Conservation (phyloP, 2,113 vertebrate genomes). For the Gadus chalcogrammus region DNA sequence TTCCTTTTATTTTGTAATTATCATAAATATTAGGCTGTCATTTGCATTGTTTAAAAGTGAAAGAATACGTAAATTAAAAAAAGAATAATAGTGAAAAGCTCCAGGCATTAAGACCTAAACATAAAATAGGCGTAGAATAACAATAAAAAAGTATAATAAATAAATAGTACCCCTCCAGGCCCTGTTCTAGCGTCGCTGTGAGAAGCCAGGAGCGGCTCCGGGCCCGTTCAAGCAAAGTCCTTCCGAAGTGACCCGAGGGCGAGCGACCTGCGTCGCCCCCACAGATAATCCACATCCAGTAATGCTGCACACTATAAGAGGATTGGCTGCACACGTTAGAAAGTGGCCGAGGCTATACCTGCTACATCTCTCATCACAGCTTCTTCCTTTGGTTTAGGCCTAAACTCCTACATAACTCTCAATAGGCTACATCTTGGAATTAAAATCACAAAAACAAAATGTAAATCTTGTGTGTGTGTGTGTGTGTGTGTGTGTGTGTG, state of each 20-base stretch:
- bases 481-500: too few relatives aligned
- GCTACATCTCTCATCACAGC: constrained; percentile 31
- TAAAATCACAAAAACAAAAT: too few relatives aligned
- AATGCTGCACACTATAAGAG: constrained; percentile 72
- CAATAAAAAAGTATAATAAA: neutral
- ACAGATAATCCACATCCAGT: constrained; percentile 72
- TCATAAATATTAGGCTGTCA: too few relatives aligned
- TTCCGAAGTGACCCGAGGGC: constrained; percentile 70
- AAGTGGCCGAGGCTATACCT: constrained; percentile 36
- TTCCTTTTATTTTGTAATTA: too few relatives aligned
- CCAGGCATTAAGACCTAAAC: too few relatives aligned
- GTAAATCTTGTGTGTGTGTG: too few relatives aligned
- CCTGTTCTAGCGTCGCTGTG: constrained; percentile 9
- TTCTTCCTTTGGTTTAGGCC: too few relatives aligned
- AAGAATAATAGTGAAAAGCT: too few relatives aligned
- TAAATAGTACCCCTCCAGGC: neutral
- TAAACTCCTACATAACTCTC: too few relatives aligned
- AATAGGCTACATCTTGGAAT: too few relatives aligned
- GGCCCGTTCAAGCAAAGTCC: constrained; percentile 62
- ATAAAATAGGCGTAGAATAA: neutral
- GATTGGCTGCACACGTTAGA: constrained; percentile 66
- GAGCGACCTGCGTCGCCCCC: constrained; percentile 57
- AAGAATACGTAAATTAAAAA: too few relatives aligned
- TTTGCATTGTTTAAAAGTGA: too few relatives aligned
- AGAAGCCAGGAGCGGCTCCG: constrained; percentile 35